phyloP scores from a whole-genome alignment of 2,797 vertebrate genomes.

The Sphaeramia orbicularis region DNA sequence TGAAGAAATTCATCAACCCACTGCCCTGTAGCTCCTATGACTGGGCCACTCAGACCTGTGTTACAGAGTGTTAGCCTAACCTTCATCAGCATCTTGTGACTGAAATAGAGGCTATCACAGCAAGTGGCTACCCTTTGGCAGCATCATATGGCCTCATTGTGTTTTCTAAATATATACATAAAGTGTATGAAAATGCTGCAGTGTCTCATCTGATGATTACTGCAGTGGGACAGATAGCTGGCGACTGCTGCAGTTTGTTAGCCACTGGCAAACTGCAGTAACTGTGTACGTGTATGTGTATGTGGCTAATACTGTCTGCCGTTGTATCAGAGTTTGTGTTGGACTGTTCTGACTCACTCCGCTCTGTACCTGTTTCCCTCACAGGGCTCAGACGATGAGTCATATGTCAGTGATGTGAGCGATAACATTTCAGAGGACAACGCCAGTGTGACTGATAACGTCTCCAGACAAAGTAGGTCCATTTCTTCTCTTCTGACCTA shows the following conservation, averaged over 20 bases:
- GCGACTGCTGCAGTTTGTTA: constrained; percentile 72
- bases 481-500: background rate
- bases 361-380: constrained; percentile 59
- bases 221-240: constrained; percentile 70
- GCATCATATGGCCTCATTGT: constrained; percentile 58
- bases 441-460: constrained; percentile 96
- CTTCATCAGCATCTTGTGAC: constrained; percentile 25
- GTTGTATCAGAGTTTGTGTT: constrained; percentile 41
- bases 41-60: constrained; percentile 41
- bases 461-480: constrained; percentile 96
- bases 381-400: constrained; percentile 98
- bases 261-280: constrained; percentile 70
- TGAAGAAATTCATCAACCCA: constrained; percentile 56
- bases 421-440: constrained; percentile 99
- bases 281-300: constrained; percentile 24
- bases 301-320: constrained; percentile 13
- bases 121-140: constrained; percentile 31
- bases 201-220: constrained; percentile 63
- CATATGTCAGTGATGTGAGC: constrained; percentile 99
- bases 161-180: constrained; percentile 56
- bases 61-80: constrained; percentile 21
- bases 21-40: constrained; percentile 24
- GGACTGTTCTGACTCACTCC: constrained; percentile 56
- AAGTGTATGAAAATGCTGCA: constrained; percentile 70
- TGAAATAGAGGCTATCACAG: constrained; percentile 22